Evolutionary conservation across 30 jellyfish, hydroid and myxozoan genomes (phyloP), one percentile per base, ranked within the genome.

Genomic region (Sanderia malayensis): DNA sequence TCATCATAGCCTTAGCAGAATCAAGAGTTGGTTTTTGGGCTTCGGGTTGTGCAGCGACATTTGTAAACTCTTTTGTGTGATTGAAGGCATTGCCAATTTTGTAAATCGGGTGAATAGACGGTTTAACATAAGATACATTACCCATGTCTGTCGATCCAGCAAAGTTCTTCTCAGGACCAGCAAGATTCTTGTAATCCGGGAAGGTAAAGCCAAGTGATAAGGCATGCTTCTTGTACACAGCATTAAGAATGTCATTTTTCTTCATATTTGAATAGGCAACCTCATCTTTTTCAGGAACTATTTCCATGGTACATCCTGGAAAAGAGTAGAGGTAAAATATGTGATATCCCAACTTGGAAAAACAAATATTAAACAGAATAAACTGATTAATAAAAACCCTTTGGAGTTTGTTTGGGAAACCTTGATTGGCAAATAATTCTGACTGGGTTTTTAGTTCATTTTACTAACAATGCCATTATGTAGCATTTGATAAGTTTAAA

Each of bases 111-210:
- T 88, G 97, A 23, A 88, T 88, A 3, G 95, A 79, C 18, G 97
- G 95, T 45, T 60, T 44, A 2, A 68, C 63, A 25, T 88, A 88
- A 57, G 97, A 88, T 15, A 88, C 88, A 53, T 88, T 88, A 19
- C 97, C 97, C 92, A 81, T 81, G 32, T 88, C 97, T 29, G 95
- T 80, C 3, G 94, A 74, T 4, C 96, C 97, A n/a, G 71, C 49
- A 67, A 41, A 26, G 13, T 58, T 53, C 49, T 59, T 33, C 17
- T 47, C 77, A 57, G 63, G 62, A 0, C 31, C 41, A 9, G 86
- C 18, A 29, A 29, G 32, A 24, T 44, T 41, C 33, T 24, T 74
- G 31, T 60, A 72, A 30, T 73, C 95, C 23, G 61, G 60, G 70
- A 83, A 83, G 18, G 17, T 15, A 13, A 83, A 77, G 22, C 95